Evolutionary conservation across 2,888 invertebrate genomes (phyloP).

Genomic region (Baccha elongata): DNA sequence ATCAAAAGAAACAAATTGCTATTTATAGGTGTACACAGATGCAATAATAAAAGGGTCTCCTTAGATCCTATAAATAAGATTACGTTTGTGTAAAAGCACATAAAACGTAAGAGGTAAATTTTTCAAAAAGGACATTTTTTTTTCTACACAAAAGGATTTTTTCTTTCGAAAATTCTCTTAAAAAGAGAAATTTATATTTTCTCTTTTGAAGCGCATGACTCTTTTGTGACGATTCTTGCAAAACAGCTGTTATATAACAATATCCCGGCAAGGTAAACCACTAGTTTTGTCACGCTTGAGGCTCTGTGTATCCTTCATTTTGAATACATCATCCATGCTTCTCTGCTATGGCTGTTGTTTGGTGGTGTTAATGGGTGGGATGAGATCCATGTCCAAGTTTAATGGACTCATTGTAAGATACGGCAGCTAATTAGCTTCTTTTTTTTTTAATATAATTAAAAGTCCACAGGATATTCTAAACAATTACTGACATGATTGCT

Average conservation of each 20-base stretch:
- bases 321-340: neutral
- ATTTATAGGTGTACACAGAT: conserved; percentile 44
- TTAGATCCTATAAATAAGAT: conserved; percentile 51
- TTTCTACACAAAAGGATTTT: neutral
- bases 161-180: neutral
- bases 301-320: conserved; percentile 19
- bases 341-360: neutral
- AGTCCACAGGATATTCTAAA: conserved; percentile 6
- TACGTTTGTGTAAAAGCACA: neutral
- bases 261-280: conserved; percentile 33
- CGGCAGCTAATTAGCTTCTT: neutral
- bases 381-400: conserved; percentile 12
- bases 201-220: neutral
- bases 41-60: conserved; percentile 20
- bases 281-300: conserved; percentile 37
- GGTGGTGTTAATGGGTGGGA: neutral
- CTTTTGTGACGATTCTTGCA: conserved; percentile 5
- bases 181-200: neutral
- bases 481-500: neutral
- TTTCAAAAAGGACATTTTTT: neutral
- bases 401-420: neutral
- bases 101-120: neutral
- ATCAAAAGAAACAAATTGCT: conserved; percentile 17
- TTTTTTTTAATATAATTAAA: conserved; percentile 6
- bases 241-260: conserved; percentile 71